Evolutionary conservation across 2,797 vertebrate genomes (phyloP).

Genomic region (Poecilia wingei): DNA sequence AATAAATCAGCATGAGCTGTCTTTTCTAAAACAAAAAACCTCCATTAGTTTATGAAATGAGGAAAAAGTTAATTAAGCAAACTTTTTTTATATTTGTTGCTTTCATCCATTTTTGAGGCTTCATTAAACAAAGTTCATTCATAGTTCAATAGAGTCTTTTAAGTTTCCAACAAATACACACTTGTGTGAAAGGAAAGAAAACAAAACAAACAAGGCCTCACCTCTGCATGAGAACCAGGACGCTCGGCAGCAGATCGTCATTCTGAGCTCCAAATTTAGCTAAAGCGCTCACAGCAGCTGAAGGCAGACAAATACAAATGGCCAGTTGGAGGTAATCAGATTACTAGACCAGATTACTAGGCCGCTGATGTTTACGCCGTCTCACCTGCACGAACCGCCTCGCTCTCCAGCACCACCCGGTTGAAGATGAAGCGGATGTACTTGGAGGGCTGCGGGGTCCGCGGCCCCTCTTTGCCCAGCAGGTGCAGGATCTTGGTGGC

Average conservation of each 20-base stretch:
- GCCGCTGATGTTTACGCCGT: background rate
- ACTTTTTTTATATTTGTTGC: background rate
- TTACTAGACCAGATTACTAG: background rate
- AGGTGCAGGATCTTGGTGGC: conserved; percentile 98
- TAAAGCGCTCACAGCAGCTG: conserved; percentile 94
- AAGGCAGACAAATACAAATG: background rate
- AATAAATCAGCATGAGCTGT: no score
- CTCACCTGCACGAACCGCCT: conserved; percentile 93
- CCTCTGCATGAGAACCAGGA: conserved; percentile 96
- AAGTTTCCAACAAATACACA: background rate
- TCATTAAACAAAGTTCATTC: background rate
- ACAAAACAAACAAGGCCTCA: conserved; percentile 44
- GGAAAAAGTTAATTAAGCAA: background rate
- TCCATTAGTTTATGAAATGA: background rate
- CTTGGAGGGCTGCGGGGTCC: conserved; percentile 92
- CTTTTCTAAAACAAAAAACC: background rate
- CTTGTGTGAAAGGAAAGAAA: background rate
- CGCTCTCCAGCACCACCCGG: conserved; percentile 96
- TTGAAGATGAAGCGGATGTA: conserved; percentile 99
- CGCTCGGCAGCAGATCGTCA: conserved; percentile 93
- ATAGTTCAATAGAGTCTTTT: background rate
- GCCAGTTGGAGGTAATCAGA: background rate
- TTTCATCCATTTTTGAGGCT: background rate
- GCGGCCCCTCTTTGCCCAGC: conserved; percentile 93
- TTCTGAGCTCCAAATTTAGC: conserved; percentile 99